Percentiles rank a stretch among this genome's conserved stretches.
Evolutionary conservation across 2,888 invertebrate species (phyloP).

Genomic region (Acleris sparsana): DNA sequence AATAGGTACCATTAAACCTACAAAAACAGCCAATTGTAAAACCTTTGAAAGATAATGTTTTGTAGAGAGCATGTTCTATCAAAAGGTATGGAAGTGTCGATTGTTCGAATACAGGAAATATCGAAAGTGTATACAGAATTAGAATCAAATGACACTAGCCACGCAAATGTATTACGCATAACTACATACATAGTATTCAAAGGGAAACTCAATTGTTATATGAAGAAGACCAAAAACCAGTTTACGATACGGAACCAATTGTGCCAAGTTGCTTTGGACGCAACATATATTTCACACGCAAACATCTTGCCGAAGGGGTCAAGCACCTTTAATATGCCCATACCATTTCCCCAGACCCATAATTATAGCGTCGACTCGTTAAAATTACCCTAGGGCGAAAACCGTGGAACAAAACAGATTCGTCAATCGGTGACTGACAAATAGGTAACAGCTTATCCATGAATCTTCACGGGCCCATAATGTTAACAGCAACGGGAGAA

Average conservation of each 20-base stretch:
- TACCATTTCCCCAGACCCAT: constrained; percentile 32
- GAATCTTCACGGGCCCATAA: constrained; percentile 36
- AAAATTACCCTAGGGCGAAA: constrained; percentile 32
- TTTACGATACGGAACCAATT: constrained; percentile 13
- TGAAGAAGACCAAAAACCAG: too few relatives aligned
- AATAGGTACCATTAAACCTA: constrained; percentile 42
- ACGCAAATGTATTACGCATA: too few relatives aligned
- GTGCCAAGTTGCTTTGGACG: constrained; percentile 14
- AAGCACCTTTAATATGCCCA: constrained; percentile 32
- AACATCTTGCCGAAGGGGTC: constrained; percentile 23
- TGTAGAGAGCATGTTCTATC: too few relatives aligned
- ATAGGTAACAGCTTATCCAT: constrained; percentile 37
- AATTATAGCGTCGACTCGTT: constrained; percentile 30
- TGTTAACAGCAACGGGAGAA: constrained; percentile 44
- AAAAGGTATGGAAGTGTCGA: too few relatives aligned
- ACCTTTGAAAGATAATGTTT: too few relatives aligned
- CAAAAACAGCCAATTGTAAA: too few relatives aligned
- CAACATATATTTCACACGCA: constrained; percentile 25
- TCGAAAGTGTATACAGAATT: too few relatives aligned
- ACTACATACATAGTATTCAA: too few relatives aligned
- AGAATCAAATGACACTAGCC: too few relatives aligned
- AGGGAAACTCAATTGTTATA: too few relatives aligned
- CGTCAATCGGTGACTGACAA: constrained; percentile 36
- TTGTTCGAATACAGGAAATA: too few relatives aligned
- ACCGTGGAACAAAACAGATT: constrained; percentile 34